Base-by-base conservation (phyloP, 2,888 invertebrate genomes). In the Patella pellucida region DNA sequence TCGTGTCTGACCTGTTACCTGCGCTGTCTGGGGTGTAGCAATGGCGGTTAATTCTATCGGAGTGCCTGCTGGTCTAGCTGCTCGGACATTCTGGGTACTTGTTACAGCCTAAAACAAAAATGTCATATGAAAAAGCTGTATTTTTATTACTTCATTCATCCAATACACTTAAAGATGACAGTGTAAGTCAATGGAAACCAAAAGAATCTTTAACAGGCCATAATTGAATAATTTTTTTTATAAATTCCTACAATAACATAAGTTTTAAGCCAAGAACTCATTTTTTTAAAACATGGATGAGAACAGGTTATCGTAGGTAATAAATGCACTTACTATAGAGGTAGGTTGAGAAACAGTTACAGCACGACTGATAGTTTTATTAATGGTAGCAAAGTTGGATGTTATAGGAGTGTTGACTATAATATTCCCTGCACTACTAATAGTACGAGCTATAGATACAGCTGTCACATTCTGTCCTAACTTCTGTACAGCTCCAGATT, bases 41-140 rank as follows among this genome's bases (percentile, higher is more conserved):
- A 85, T 81, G 16, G 86, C 82, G 15, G 83, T 83, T 52, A 87
- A 81, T 74, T 86, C 88, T 74, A 87, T 86, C 19, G 86, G 82
- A 12, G 85, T 83, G 67, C 82, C 79, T 19, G 80, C 77, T 54
- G 81, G 78, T 76, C 81, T 81, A 9, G 78, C 79, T 15, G 80
- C 77, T 68, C 80, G 76, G 27, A 83, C 75, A 51, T 80, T 80
- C 52, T 81, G 83, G 67, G 83, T 82, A 2, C 84, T 85, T 27
- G 84, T 80, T 2, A 84, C 83, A 72, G 86, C 81, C 85, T 87
- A 76, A 16, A 76, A 76, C 67, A 71, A 70, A 68, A 15, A 78
- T 74, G 11, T 74, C 70, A 31, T 41, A 9, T 31, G 7, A 41
- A 41, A 41, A 9, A 75, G 5, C 27, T 50, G 5, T 31, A 19